phyloP scores from a whole-genome alignment of 2,113 vertebrate species.

The Lates calcarifer region DNA sequence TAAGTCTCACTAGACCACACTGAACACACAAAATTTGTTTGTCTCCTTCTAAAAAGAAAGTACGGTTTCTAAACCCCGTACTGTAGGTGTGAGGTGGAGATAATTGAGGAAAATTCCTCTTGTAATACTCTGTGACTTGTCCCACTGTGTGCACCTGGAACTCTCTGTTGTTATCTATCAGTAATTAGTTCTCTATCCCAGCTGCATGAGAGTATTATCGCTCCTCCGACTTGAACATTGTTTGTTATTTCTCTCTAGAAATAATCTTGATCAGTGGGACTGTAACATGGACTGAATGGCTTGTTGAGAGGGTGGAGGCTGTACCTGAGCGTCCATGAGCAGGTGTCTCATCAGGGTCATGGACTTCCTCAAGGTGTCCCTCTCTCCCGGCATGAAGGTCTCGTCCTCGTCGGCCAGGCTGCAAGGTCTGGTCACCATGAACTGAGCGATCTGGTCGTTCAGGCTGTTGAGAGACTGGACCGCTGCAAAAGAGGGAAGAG shows the following conservation, averaged over 20 bases:
- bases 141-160: background rate
- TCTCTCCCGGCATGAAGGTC: slow-evolving; percentile 88
- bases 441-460: slow-evolving; percentile 96
- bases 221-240: background rate
- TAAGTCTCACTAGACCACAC: background rate
- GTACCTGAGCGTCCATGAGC: slow-evolving; percentile 95
- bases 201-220: too few species aligned
- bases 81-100: background rate
- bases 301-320: background rate
- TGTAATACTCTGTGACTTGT: background rate
- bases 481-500: slow-evolving; percentile 79
- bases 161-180: background rate
- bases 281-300: slow-evolving; percentile 1
- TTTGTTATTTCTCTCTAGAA: slow-evolving; percentile 1
- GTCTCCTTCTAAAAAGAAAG: background rate
- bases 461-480: slow-evolving; percentile 94
- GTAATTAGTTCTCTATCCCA: background rate
- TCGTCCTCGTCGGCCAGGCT: slow-evolving; percentile 87
- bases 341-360: slow-evolving; percentile 96
- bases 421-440: slow-evolving; percentile 91
- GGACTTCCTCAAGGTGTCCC: slow-evolving; percentile 90
- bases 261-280: background rate
- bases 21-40: background rate
- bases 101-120: background rate
- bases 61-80: background rate